Evolutionary conservation across 2,797 vertebrate genomes (phyloP).

Genomic region (Brachyrhaphis roseni): DNA sequence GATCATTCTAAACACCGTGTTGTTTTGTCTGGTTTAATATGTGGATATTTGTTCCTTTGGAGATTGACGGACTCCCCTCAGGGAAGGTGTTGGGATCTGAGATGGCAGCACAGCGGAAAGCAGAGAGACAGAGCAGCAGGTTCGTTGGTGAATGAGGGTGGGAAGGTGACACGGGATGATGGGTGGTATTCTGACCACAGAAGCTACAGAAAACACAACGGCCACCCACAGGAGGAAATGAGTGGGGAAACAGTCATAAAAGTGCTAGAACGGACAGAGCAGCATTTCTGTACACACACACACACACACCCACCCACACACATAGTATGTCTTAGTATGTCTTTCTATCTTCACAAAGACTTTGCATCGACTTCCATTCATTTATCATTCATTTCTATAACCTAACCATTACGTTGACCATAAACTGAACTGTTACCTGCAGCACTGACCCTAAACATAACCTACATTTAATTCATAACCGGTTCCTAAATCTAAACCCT

Average conservation of each 20-base stretch:
- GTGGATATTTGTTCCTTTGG: not conserved
- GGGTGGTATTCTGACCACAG: constrained; percentile 15
- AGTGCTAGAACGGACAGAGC: constrained; percentile 50
- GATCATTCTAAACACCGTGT: not conserved
- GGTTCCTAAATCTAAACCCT: too few species aligned
- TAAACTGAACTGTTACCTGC: too few species aligned
- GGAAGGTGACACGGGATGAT: not conserved
- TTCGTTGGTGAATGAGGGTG: constrained; percentile 14
- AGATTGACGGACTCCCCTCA: not conserved
- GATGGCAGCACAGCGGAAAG: constrained; percentile 23
- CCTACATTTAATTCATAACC: too few species aligned
- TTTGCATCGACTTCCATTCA: too few species aligned
- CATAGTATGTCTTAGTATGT: not conserved
- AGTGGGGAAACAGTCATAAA: constrained; percentile 72
- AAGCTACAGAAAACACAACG: constrained; percentile 8
- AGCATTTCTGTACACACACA: constrained; percentile 56
- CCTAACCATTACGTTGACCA: too few species aligned
- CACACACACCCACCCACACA: constrained; percentile 26
- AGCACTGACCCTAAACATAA: too few species aligned
- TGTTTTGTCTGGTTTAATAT: not conserved
- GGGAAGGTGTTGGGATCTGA: constrained; percentile 58
- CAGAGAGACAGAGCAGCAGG: constrained; percentile 16
- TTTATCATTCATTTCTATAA: too few species aligned
- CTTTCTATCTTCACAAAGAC: too few species aligned
- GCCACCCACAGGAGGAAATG: constrained; percentile 60